Percentiles rank a stretch among this genome's conserved stretches.
These are phyloP conservation scores for Campoplex nolae DNA, from an alignment of 2,888 invertebrate genomes.

Conservation along the genomic window DNA sequence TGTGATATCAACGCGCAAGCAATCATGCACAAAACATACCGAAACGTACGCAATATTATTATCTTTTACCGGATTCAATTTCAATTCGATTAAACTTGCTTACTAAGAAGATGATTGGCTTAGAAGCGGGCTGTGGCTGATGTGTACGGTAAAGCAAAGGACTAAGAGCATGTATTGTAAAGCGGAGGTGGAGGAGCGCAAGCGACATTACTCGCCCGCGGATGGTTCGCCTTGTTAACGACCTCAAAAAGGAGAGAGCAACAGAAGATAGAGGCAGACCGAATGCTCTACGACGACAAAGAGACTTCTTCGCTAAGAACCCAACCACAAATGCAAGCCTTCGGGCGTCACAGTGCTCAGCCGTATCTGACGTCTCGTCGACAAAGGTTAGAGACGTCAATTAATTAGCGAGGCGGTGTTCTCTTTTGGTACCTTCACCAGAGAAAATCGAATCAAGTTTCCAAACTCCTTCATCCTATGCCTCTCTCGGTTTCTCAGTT, in stretches of 20 bases:
- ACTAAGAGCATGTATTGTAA: constrained; percentile 67
- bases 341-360: constrained; percentile 74
- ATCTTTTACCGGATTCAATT: constrained; percentile 65
- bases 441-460: constrained; percentile 67
- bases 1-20: background rate
- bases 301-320: constrained; percentile 73
- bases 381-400: constrained; percentile 80
- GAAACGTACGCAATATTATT: constrained; percentile 21
- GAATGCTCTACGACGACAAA: constrained; percentile 72
- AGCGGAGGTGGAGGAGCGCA: constrained; percentile 61
- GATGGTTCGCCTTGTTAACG: constrained; percentile 74
- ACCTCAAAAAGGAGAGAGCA: constrained; percentile 73
- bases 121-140: constrained; percentile 64
- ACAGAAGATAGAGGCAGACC: constrained; percentile 49
- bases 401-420: constrained; percentile 75
- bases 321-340: constrained; percentile 76
- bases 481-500: constrained; percentile 25
- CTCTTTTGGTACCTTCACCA: constrained; percentile 66
- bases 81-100: constrained; percentile 73
- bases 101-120: constrained; percentile 68
- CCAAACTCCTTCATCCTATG: constrained; percentile 52
- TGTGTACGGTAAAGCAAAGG: constrained; percentile 67
- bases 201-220: constrained; percentile 74
- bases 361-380: constrained; percentile 76
- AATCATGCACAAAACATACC: background rate